Evolutionary conservation across 2,113 vertebrate genomes (phyloP).

Genomic region (Oryctolagus cuniculus): DNA sequence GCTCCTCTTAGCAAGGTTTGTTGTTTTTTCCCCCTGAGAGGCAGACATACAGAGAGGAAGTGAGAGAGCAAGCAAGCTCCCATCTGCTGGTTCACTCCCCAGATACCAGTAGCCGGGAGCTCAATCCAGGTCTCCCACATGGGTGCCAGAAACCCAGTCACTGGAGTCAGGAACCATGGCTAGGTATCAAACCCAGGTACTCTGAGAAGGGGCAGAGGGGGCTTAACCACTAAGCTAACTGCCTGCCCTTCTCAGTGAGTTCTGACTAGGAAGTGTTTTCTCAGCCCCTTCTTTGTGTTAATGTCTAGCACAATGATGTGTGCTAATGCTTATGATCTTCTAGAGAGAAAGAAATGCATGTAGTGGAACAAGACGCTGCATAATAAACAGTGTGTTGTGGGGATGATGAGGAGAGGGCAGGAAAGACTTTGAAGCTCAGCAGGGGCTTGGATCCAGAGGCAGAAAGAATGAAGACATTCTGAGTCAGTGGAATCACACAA

Average conservation of each 20-base stretch:
- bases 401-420: background rate
- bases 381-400: background rate
- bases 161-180: no score
- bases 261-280: background rate
- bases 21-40: no score
- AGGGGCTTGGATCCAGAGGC: conserved; percentile 7
- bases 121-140: no score
- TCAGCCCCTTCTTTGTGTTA: conserved; percentile 8
- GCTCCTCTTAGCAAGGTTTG: background rate
- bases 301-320: background rate
- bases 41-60: no score
- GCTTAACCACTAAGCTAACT: no score
- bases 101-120: no score
- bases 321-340: conserved; percentile 17
- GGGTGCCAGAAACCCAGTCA: no score
- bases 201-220: no score
- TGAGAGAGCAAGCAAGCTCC: no score
- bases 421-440: background rate
- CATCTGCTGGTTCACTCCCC: no score
- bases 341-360: background rate
- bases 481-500: background rate
- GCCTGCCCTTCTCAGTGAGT: background rate
- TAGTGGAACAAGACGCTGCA: background rate
- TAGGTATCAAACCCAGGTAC: no score
- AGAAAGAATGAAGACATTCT: background rate